phyloP scores from a whole-genome alignment of 2,888 invertebrate species.

The Xylophagus ater region DNA sequence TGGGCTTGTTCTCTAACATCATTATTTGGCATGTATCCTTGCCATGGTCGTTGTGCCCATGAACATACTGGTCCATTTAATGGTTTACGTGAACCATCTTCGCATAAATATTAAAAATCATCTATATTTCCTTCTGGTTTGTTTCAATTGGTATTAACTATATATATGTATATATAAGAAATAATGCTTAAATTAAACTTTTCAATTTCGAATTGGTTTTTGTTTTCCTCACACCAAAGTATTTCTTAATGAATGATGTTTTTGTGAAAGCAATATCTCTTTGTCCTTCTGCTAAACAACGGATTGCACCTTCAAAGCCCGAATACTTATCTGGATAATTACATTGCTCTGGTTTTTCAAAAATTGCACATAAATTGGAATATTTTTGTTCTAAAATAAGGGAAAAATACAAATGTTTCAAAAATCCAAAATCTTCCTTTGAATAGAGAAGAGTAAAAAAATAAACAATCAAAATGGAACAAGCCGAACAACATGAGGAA shows the following conservation, averaged over 20 bases:
- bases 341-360: constrained; percentile 63
- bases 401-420: too few species aligned
- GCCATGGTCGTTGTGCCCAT: constrained; percentile 83
- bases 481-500: too few species aligned
- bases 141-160: constrained; percentile 40
- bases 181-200: too few species aligned
- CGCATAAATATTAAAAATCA: constrained; percentile 66
- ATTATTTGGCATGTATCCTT: constrained; percentile 59
- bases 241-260: constrained; percentile 64
- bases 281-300: constrained; percentile 67
- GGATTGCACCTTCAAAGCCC: constrained; percentile 76
- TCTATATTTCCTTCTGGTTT: constrained; percentile 50
- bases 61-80: constrained; percentile 57
- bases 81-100: constrained; percentile 60
- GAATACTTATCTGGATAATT: constrained; percentile 75
- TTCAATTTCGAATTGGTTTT: too few species aligned
- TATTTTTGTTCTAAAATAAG: constrained; percentile 58
- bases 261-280: constrained; percentile 83
- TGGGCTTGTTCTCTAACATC: constrained; percentile 27
- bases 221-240: constrained; percentile 65
- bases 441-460: too few species aligned
- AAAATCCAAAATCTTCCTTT: too few species aligned
- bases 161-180: too few species aligned
- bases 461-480: too few species aligned
- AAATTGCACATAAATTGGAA: constrained; percentile 64